Evolutionary conservation across 1,140 invertebrate genomes (phyloP).

Genomic region (Andrena cerasifolii): DNA sequence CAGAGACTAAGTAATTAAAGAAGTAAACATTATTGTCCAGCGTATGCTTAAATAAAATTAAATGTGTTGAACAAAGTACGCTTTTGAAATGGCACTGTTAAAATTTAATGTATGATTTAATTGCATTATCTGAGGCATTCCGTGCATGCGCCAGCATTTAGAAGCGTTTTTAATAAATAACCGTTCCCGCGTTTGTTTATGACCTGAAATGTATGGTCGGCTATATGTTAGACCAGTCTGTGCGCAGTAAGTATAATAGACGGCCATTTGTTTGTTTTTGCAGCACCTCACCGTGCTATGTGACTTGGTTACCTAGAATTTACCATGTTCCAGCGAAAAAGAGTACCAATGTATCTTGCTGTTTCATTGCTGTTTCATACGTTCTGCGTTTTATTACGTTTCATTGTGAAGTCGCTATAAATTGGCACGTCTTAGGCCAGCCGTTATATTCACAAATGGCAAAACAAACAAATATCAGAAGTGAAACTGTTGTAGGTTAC

Average conservation of each 20-base stretch:
- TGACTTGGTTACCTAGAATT: slow-evolving; percentile 25
- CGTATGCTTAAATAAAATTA: neutral
- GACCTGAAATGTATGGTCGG: slow-evolving; percentile 8
- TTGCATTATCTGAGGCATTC: neutral
- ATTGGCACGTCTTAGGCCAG: neutral
- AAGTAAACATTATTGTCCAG: neutral
- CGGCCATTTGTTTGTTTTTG: slow-evolving; percentile 25
- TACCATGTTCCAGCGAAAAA: slow-evolving; percentile 17
- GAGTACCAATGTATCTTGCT: slow-evolving; percentile 8
- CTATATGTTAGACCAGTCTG: slow-evolving; percentile 14
- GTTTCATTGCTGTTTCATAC: slow-evolving; percentile 22
- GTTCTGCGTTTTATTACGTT: slow-evolving; percentile 6
- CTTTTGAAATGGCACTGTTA: neutral
- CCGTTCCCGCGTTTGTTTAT: slow-evolving; percentile 7
- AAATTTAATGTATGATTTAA: neutral
- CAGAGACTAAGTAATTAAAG: neutral
- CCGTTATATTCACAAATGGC: too few species aligned
- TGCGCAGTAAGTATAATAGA: slow-evolving; percentile 22
- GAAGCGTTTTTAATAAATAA: slow-evolving; percentile 22
- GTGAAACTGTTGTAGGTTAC: too few species aligned
- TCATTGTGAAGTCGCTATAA: neutral
- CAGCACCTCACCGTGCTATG: slow-evolving; percentile 1
- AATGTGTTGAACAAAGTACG: neutral
- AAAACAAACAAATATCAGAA: too few species aligned
- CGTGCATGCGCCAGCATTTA: neutral